Base-by-base conservation (phyloP, 2,113 vertebrate genomes). In the Melanerpes formicivorus region DNA sequence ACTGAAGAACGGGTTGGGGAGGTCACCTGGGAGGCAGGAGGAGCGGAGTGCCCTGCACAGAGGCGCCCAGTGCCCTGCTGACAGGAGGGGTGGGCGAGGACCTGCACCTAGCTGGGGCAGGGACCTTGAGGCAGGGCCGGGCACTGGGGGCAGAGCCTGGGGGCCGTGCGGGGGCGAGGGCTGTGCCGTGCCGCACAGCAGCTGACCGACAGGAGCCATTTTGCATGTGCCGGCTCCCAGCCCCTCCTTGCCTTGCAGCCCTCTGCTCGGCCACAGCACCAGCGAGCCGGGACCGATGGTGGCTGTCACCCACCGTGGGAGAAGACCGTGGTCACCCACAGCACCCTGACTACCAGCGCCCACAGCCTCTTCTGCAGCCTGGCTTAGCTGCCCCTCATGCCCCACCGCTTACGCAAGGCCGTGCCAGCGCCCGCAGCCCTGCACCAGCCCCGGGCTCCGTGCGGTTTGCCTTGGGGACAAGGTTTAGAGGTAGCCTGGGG, bases 401-500 rank as follows among this genome's bases (percentile, higher is more conserved):
- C 42, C 55, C 58, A 21, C 69, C 1, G 1, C 62, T 40, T 52
- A 8, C 0, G 1, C 62, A 54, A 23, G 42, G 54, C 42, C 0
- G 3, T 34, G 63, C 27, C 34, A 19, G 54, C 0, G 0, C 32
- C 67, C 58, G 60, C 32, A 34, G 3, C 29, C 40, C 46, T 12
- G 44, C 46, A 4, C 13, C 3, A 0, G 54, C 52, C 14, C 2
- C 0, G 19, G 60, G 63, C 37, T 65, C 37, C 0, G 2, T 11
- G 62, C 18, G 30, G 6, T 52, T 67, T 82, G 54, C n/a, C 50
- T 4, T 23, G 48, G 71, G 32, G 42, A 59, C 26, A 4, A 3
- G 63, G 59, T 54, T 48, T 5, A 25, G 25, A 27, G 23, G 18
- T 6, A 32, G 4, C 79, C 30, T 4, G 37, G 59, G 13, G 50